Evolutionary conservation across 1,140 invertebrate genomes (phyloP).

Genomic region (Notospermus geniculatus): DNA sequence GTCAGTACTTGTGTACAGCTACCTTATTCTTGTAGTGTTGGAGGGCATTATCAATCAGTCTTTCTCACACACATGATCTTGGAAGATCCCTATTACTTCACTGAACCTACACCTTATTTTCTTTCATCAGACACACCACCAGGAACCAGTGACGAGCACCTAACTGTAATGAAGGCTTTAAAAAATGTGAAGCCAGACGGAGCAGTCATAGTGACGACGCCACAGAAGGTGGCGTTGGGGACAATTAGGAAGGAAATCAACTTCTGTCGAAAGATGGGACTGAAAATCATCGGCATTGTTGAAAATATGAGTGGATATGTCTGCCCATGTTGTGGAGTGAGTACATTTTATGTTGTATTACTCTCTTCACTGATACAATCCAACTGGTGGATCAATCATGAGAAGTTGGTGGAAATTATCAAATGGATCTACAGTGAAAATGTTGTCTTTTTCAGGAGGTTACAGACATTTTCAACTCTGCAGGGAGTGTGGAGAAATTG

Average conservation of each 20-base stretch:
- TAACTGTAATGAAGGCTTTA: slow-evolving; percentile 85
- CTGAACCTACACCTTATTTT: not conserved
- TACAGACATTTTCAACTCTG: slow-evolving; percentile 3
- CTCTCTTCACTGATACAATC: too few species aligned
- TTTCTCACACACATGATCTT: too few species aligned
- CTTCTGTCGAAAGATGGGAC: slow-evolving; percentile 85
- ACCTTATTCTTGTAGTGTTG: too few species aligned
- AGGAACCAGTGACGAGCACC: slow-evolving; percentile 94
- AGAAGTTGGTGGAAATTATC: too few species aligned
- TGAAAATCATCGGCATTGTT: slow-evolving; percentile 80
- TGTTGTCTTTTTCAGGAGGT: slow-evolving; percentile 2
- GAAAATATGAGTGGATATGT: slow-evolving; percentile 92
- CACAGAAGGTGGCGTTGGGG: slow-evolving; percentile 69
- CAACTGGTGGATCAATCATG: too few species aligned
- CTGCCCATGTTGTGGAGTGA: slow-evolving; percentile 71
- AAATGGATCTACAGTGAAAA: too few species aligned
- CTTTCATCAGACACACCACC: slow-evolving; percentile 76
- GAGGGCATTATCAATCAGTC: too few species aligned
- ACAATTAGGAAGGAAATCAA: slow-evolving; percentile 90
- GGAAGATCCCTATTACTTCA: too few species aligned
- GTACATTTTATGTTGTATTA: too few species aligned
- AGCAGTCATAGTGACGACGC: slow-evolving; percentile 85
- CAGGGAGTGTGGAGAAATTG: not conserved
- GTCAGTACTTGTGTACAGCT: too few species aligned
- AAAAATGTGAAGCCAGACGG: slow-evolving; percentile 54